Conservation (phyloP, 2,113 vertebrate genomes). For the Bettongia penicillata region DNA sequence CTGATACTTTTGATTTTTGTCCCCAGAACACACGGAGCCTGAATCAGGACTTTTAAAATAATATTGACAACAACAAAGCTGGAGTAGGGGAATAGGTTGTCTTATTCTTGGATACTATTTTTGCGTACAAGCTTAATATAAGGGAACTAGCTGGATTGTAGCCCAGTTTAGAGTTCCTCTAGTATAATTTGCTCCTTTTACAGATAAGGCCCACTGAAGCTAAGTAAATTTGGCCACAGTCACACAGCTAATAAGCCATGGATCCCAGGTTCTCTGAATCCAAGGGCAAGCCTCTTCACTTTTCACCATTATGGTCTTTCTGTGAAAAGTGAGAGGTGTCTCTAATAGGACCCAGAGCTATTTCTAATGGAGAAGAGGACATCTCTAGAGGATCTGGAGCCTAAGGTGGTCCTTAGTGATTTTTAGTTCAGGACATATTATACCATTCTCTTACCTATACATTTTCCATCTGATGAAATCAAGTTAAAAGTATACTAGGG, state of each 20-base stretch:
- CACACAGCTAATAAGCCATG: not conserved
- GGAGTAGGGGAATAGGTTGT: not conserved
- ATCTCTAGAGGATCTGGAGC: not conserved
- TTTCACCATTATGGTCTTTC: not conserved
- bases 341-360: not conserved
- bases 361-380: not conserved
- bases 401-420: not conserved
- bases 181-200: not conserved
- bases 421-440: not conserved
- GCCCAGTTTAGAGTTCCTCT: not conserved
- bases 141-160: not conserved
- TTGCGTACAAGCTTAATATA: too few relatives aligned
- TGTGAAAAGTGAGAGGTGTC: not conserved
- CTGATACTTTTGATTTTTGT: not conserved
- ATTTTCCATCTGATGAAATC: not conserved
- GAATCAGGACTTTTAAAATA: not conserved
- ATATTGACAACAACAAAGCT: not conserved
- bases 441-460: not conserved
- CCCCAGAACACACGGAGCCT: not conserved
- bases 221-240: not conserved
- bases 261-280: too few relatives aligned
- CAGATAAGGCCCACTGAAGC: not conserved
- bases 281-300: not conserved
- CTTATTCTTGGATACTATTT: not conserved
- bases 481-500: not conserved